Conservation (phyloP, 2,797 vertebrate species). For the Ptychadena robeensis region DNA sequence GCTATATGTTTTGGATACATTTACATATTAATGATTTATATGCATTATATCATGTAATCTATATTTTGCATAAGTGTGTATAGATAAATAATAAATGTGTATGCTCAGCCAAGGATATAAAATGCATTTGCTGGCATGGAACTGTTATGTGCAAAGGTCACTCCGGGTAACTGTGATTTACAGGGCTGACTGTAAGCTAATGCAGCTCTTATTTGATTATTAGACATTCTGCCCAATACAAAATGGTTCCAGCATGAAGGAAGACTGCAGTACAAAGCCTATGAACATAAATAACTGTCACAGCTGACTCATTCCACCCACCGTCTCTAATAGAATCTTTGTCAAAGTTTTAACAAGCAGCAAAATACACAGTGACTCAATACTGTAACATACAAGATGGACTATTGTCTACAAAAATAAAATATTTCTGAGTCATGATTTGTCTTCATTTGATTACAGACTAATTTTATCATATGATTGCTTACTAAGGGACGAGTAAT, state of each 20-base stretch:
- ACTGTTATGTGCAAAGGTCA: not conserved
- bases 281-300: not conserved
- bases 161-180: not conserved
- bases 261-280: not conserved
- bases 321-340: not conserved
- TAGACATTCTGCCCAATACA: slow-evolving; percentile 9
- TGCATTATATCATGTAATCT: too few relatives aligned
- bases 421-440: too few relatives aligned
- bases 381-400: not conserved
- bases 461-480: too few relatives aligned
- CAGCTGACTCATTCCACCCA: slow-evolving; percentile 12
- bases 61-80: too few relatives aligned
- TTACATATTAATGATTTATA: too few relatives aligned
- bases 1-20: too few relatives aligned
- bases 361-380: not conserved
- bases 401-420: not conserved
- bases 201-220: not conserved
- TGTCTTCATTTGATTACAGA: too few relatives aligned
- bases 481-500: too few relatives aligned
- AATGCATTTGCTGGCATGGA: slow-evolving; percentile 16
- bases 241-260: not conserved
- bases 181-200: slow-evolving; percentile 2
- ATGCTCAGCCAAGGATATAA: not conserved
- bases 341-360: not conserved
- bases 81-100: too few relatives aligned